Base-by-base conservation (phyloP, 2,113 vertebrate genomes). In the Callipepla squamata region DNA sequence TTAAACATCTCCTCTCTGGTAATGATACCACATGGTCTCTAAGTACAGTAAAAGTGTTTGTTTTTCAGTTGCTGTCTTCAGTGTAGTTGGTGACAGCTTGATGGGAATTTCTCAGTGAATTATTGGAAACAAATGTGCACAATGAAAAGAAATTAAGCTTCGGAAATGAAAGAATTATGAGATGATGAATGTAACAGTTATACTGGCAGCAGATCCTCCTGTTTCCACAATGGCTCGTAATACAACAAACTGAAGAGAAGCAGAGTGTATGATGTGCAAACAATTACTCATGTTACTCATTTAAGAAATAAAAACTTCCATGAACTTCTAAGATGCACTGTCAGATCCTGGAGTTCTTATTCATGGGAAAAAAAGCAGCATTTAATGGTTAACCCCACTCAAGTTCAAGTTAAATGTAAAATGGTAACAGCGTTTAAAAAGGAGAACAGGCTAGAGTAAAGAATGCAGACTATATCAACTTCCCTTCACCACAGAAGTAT, bases 21-120 rank as follows among this genome's bases (percentile, higher is more conserved):
- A 92, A 69, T 93, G 85, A 92, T 77, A 90, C 88, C 75, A 86
- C 66, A 78, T 79, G 88, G 92, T 92, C 84, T 92, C 80, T 85
- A 94, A 96, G 90, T 62, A 80, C 87, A 82, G 77, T 95, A 90
- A 82, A 95, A 94, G 95, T 83, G 80, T 79, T 94, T 92, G 69
- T 5, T 94, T 95, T 93, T 78, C 82, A 96, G 38, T 84, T 87
- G 89, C 81, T 93, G 26, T 92, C 79, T 79, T 95, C 72, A 68
- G 47, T 87, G 84, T 91, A 94, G 94, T 81, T 96, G 92, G 76
- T 90, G 93, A 95, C 73, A 94, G 78, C 55, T 94, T 96, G 81
- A 87, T 80, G 89, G 50, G 55, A 89, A 90, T 87, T 65, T 94
- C 77, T 75, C 48, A 80, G 67, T 38, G 44, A 94, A 74, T 94